Evolutionary conservation across 2,113 vertebrate genomes (phyloP).

Genomic region (Actinemys pallida): DNA sequence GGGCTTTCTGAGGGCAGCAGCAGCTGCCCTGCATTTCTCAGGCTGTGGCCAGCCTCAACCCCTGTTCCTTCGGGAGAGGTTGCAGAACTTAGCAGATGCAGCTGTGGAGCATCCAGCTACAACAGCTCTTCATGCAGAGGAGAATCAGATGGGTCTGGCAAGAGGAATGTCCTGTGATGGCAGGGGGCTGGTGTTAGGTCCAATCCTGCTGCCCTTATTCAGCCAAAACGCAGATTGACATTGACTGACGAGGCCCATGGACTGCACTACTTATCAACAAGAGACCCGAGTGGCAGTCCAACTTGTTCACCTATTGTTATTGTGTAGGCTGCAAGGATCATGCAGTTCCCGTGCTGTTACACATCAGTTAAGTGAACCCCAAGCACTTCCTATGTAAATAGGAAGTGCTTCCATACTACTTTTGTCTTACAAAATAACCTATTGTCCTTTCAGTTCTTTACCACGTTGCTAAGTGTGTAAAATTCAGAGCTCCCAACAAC

Average conservation of each 20-base stretch:
- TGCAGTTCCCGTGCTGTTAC: not conserved
- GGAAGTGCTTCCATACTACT: not conserved
- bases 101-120: not conserved
- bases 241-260: not conserved
- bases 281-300: not conserved
- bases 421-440: not conserved
- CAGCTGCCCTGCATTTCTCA: not conserved
- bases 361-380: accelerated
- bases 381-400: not conserved
- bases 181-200: not conserved
- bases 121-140: not conserved
- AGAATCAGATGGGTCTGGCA: not conserved
- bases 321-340: accelerated
- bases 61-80: not conserved
- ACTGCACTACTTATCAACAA: not conserved
- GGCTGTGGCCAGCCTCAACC: not conserved
- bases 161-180: not conserved
- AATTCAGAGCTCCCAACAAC: not conserved
- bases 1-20: accelerated
- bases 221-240: not conserved
- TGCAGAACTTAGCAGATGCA: accelerated
- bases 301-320: not conserved
- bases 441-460: not conserved
- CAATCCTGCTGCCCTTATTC: not conserved
- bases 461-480: not conserved